phyloP scores from a whole-genome alignment of 2,113 vertebrate species.

The Oryzias celebensis region DNA sequence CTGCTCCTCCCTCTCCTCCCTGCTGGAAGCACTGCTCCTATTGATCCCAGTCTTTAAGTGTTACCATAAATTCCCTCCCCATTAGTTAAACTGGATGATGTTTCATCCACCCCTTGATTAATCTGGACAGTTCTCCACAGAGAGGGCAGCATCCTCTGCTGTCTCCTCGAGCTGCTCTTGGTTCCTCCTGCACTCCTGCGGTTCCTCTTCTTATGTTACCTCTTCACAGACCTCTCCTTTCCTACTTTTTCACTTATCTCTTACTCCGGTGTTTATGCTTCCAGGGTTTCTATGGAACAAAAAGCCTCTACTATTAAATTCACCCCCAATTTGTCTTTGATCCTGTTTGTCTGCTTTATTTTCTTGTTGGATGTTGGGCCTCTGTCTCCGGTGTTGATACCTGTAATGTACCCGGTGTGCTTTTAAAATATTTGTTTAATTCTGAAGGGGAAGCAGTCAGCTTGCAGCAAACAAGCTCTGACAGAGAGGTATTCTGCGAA shows the following conservation, averaged over 20 bases:
- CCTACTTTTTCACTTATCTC: slow-evolving; percentile 33
- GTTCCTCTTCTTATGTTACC: slow-evolving; percentile 42
- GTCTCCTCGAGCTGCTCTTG: slow-evolving; percentile 30
- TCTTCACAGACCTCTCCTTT: slow-evolving; percentile 36
- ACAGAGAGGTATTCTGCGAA: slow-evolving; percentile 42
- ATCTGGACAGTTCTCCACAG: slow-evolving; percentile 42
- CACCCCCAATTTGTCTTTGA: slow-evolving; percentile 70
- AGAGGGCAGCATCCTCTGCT: slow-evolving; percentile 25
- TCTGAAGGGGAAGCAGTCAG: slow-evolving; percentile 14
- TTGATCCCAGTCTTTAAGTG: slow-evolving; percentile 79
- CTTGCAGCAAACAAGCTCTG: slow-evolving; percentile 42
- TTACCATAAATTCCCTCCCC: slow-evolving; percentile 78
- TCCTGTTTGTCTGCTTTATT: slow-evolving; percentile 48
- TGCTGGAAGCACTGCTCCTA: slow-evolving; percentile 55
- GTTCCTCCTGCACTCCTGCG: slow-evolving; percentile 9
- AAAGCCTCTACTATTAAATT: slow-evolving; percentile 74
- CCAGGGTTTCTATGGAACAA: slow-evolving; percentile 65
- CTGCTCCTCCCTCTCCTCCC: slow-evolving; percentile 31
- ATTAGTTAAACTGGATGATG: slow-evolving; percentile 63
- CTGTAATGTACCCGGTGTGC: slow-evolving; percentile 30
- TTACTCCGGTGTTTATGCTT: slow-evolving; percentile 44
- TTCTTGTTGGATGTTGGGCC: slow-evolving; percentile 45
- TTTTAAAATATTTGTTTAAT: slow-evolving; percentile 23
- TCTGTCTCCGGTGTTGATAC: slow-evolving; percentile 35
- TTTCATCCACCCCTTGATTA: slow-evolving; percentile 53